phyloP scores from a whole-genome alignment of 53 echinoderm and acorn worm genomes.

The Pentamera pediparva region DNA sequence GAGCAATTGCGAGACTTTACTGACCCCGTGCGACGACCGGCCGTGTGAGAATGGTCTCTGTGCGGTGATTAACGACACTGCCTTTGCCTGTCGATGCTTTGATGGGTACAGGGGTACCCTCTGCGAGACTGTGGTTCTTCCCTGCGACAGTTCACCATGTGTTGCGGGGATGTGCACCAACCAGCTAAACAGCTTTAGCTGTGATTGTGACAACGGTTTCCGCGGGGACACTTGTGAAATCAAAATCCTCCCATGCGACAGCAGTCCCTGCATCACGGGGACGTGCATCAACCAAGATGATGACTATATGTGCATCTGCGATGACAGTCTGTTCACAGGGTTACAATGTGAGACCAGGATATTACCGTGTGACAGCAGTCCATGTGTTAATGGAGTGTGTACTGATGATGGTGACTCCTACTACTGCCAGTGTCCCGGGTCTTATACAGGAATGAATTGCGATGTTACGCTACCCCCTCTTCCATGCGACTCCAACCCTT shows the following conservation, averaged over 20 bases:
- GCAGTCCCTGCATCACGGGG: slow-evolving; percentile 58
- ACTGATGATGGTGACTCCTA: slow-evolving; percentile 28
- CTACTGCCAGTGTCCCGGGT: slow-evolving; percentile 47
- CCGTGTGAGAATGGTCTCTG: slow-evolving; percentile 84
- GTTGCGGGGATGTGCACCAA: slow-evolving; percentile 52
- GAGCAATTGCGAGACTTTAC: slow-evolving; percentile 40
- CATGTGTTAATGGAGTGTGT: slow-evolving; percentile 68
- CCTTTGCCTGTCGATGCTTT: slow-evolving; percentile 57
- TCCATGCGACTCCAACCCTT: slow-evolving; percentile 75
- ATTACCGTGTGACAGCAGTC: slow-evolving; percentile 65
- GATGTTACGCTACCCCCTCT: slow-evolving; percentile 46
- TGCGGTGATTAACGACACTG: slow-evolving; percentile 35
- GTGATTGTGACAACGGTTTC: slow-evolving; percentile 63
- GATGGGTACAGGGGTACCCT: slow-evolving; percentile 57
- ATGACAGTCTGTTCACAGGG: slow-evolving; percentile 45
- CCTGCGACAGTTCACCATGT: slow-evolving; percentile 81
- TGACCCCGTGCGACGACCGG: slow-evolving; percentile 80
- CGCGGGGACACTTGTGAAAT: slow-evolving; percentile 50
- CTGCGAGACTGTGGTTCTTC: slow-evolving; percentile 62
- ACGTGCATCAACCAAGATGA: slow-evolving; percentile 47
- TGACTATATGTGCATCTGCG: slow-evolving; percentile 52
- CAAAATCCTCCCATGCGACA: slow-evolving; percentile 63
- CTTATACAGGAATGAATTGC: slow-evolving; percentile 63
- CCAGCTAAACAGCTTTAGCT: slow-evolving; percentile 49
- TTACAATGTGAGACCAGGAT: slow-evolving; percentile 55